Evolutionary conservation across 2,888 invertebrate genomes (phyloP), one percentile per base, ranked within the genome.

Genomic region (Dromius quadrimaculatus): DNA sequence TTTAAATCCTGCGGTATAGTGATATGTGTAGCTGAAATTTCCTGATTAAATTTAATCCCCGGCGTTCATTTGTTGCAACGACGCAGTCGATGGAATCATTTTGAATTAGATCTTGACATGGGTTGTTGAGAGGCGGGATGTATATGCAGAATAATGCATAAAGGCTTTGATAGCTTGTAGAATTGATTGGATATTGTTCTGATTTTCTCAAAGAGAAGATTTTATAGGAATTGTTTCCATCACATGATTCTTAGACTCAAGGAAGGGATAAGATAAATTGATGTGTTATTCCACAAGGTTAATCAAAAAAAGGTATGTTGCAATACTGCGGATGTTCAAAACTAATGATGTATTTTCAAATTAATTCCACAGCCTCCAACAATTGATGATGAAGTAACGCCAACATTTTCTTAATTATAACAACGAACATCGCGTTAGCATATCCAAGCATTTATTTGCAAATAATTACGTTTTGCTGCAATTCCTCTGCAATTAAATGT

Each of bases 41-140:
- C 50, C 28, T 54, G 50, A 32, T 54, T 54, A 54, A 54, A 54
- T 28, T 47, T 54, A 54, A 54, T 23, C 50, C 50, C 11, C 13
- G 23, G 15, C n/a, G 28, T 54, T 54, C 50, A 54, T 54, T 54
- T 54, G 11, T 41, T 41, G 41, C 41, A 11, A 11, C 36, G 8
- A 11, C 36, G 11, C 6, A 13, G 15, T 1, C 41, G n/a, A n/a
- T n/a, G n/a, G n/a, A n/a, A n/a, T n/a, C n/a, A n/a, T n/a, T n/a
- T n/a, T n/a, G n/a, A n/a, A n/a, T n/a, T n/a, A n/a, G n/a, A n/a
- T n/a, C n/a, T n/a, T n/a, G n/a, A n/a, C n/a, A n/a, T n/a, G n/a
- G n/a, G n/a, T n/a, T n/a, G n/a, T n/a, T n/a, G n/a, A n/a, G n/a
- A n/a, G n/a, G n/a, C n/a, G n/a, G n/a, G n/a, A n/a, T n/a, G n/a